These are phyloP conservation scores for Drosophila phalerata DNA, from an alignment of 2,888 invertebrate genomes.

Conservation along the genomic window DNA sequence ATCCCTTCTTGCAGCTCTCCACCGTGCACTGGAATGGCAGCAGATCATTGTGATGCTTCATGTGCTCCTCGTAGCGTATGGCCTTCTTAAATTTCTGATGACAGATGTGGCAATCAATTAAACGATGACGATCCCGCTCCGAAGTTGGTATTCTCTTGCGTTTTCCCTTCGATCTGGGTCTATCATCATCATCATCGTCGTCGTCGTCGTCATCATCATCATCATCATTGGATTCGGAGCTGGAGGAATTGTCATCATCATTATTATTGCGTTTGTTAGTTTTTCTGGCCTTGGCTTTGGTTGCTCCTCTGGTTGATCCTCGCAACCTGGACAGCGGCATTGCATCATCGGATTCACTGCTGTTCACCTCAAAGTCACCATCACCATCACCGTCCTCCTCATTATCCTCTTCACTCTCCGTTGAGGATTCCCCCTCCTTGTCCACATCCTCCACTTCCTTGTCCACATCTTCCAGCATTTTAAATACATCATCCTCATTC, in stretches of 20 bases:
- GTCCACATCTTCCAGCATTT: constrained; percentile 77
- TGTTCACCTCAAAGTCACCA: constrained; percentile 70
- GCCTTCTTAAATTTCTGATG: constrained; percentile 82
- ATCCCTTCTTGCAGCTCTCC: constrained; percentile 80
- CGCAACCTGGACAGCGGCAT: constrained; percentile 67
- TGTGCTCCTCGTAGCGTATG: constrained; percentile 81
- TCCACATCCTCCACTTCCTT: constrained; percentile 69
- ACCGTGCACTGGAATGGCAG: constrained; percentile 82
- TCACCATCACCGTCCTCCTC: constrained; percentile 61
- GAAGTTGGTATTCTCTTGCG: constrained; percentile 71
- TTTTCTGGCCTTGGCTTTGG: constrained; percentile 46
- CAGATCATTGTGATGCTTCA: constrained; percentile 83
- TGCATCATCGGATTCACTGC: constrained; percentile 75
- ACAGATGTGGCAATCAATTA: constrained; percentile 83
- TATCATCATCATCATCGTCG: constrained; percentile 41
- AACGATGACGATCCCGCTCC: constrained; percentile 73
- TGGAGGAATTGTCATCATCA: constrained; percentile 51
- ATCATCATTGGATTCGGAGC: constrained; percentile 54
- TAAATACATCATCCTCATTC: constrained; percentile 77
- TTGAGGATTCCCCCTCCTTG: constrained; percentile 40
- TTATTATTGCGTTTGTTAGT: constrained; percentile 38
- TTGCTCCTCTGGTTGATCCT: constrained; percentile 30
- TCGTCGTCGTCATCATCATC: constrained; percentile 51
- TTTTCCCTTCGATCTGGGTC: constrained; percentile 56
- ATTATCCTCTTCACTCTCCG: constrained; percentile 64